Evolutionary conservation across 2,113 vertebrate species (phyloP), one percentile per base, ranked within the genome.

Genomic region (Vulpes ferrilata): DNA sequence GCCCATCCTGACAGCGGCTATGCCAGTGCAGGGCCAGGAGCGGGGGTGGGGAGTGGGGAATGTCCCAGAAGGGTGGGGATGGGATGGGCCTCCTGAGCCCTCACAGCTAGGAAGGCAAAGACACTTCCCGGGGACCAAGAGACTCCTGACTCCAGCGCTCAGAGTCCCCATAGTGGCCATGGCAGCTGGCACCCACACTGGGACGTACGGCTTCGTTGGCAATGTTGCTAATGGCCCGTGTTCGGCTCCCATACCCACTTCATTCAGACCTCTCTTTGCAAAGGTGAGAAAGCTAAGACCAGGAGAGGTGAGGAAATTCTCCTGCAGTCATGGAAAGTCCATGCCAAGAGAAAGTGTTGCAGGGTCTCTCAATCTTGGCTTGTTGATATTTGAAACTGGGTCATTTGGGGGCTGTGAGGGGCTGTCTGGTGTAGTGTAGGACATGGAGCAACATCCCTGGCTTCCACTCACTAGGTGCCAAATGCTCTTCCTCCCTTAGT

Each of bases 141-240:
- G 51, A 17, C 74, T 57, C 5, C n/a, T 16, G 0, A 23, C 2
- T 32, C 3, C 0, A 3, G 35, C 0, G 3, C 60, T 53, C 59
- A 12, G 2, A 25, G 22, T 11, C 4, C 22, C 20, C 10, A 0
- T 1, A 7, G 60, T 12, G 23, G 38, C 67, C 35, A 1, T 11
- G 6, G 17, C 82, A 69, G 30, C 69, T 11, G 27, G 17, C 25
- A 2, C 1, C 3, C 2, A 1, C 11, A 19, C 51, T 19, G 4
- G 27, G 25, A 76, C 16, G 7, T n/a, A 9, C 3, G 6, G 30
- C 53, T 60, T 11, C 30, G 19, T 27, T 13, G 11, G 19, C 32
- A 27, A 8, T 12, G 3, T 11, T 35, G 57, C 38, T 20, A 5
- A 3, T 20, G 4, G 0, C 10, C 2, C 11, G 13, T 3, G 6